Evolutionary conservation across 2,797 vertebrate genomes (phyloP).

Genomic region (Nothura maculosa): DNA sequence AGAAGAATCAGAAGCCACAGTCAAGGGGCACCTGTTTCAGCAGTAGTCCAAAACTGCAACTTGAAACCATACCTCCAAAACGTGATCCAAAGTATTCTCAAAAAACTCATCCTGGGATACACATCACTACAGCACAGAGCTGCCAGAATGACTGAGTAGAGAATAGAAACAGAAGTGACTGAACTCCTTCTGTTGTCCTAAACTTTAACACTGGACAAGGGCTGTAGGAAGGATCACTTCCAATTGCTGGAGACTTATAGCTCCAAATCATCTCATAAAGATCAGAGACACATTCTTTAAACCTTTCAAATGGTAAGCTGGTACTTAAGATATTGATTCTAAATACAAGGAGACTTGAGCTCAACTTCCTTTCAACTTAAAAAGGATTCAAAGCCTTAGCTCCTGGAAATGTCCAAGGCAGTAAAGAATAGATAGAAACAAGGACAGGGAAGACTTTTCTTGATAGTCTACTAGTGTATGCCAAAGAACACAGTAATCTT

Average conservation of each 20-base stretch:
- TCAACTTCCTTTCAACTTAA: not conserved
- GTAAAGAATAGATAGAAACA: not conserved
- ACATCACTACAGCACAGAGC: not conserved
- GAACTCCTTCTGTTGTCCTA: not conserved
- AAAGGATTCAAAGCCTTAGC: not conserved
- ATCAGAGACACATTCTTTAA: not conserved
- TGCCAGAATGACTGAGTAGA: not conserved
- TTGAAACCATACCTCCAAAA: not conserved
- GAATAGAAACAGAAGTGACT: not conserved
- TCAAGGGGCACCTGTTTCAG: not conserved
- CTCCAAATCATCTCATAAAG: not conserved
- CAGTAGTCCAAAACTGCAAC: not conserved
- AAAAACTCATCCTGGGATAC: not conserved
- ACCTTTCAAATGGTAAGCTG: not conserved
- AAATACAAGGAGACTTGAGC: accelerated
- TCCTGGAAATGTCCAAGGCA: not conserved
- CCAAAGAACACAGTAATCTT: not conserved
- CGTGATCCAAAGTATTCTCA: not conserved
- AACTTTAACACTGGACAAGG: not conserved
- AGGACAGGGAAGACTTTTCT: not conserved
- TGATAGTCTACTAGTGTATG: too few relatives aligned
- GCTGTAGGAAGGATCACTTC: not conserved
- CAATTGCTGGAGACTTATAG: not conserved
- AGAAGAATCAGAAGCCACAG: not conserved
- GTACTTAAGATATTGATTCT: not conserved